Base-by-base conservation (phyloP, 2,888 invertebrate species). In the Tuta absoluta region DNA sequence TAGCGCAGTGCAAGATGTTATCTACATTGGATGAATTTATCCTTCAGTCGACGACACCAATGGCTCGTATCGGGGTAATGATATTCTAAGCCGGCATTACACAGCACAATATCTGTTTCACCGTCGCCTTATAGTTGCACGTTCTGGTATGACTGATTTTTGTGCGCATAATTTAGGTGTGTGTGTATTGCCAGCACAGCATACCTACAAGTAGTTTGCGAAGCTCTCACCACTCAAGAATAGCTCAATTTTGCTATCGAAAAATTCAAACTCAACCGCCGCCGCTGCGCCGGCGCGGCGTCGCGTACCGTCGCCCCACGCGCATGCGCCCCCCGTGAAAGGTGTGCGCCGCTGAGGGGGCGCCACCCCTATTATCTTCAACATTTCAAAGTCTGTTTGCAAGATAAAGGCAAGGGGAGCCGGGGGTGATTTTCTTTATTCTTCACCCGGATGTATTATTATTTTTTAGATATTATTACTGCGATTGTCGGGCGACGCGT, bases 391-490 rank as follows among this genome's bases (percentile, higher is more conserved):
- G 89, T 91, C 89, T 90, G 87, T 87, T 87, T 86, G 89, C 91
- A 91, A 91, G 91, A 91, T 91, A 91, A 91, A 91, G 91, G 89
- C 86, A 87, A 85, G 82, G 86, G 88, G 86, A 85, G 82, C 81
- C 79, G 88, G 89, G 90, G 90, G 87, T 89, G 89, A 88, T 87
- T 91, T 91, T 91, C 91, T 91, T 91, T 91, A 91, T 91, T 90
- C 91, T 86, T 91, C 91, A 87, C 86, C 88, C 87, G 89, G 87
- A 88, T 91, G 91, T 91, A 91, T 91, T 91, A 91, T 91, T 91
- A 91, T 91, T 91, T 90, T 91, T 91, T 91, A 89, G 89, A 87
- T 91, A 91, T 91, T 91, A 91, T 91, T 91, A 91, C 89, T 84
- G 82, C 87, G 89, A 89, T 89, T 89, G 88, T 81, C 74, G 80